A percentile compares a stretch with the other conserved stretches of the same genome.
These are phyloP conservation scores for Lethenteron reissneri DNA, from an alignment of 2,113 vertebrate species.

Conservation along the genomic window DNA sequence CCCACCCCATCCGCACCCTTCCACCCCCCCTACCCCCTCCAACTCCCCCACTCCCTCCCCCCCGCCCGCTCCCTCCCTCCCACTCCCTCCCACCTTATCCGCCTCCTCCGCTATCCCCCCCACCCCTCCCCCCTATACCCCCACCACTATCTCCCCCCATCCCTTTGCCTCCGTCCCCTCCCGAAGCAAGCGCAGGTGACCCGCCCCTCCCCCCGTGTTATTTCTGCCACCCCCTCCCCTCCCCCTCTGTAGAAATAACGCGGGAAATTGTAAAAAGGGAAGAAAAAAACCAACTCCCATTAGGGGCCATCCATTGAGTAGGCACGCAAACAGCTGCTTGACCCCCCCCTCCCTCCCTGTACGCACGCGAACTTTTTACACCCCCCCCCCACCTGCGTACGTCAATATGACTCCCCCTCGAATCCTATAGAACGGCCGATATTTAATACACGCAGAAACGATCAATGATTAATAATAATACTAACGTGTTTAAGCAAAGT, in stretches of 20 bases:
- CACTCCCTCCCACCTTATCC: not conserved
- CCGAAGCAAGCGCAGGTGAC: not conserved
- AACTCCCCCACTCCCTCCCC: not conserved
- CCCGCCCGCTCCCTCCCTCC: not conserved
- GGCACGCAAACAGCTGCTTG: not conserved
- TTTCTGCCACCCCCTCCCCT: too few relatives aligned
- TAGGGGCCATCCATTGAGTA: not conserved
- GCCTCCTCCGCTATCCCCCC: not conserved
- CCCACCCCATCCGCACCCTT: not conserved
- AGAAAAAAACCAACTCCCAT: not conserved
- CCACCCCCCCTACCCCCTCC: not conserved
- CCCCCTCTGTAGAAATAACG: too few relatives aligned
- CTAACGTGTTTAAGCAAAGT: too few relatives aligned
- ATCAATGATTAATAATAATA: too few relatives aligned
- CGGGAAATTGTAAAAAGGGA: too few relatives aligned
- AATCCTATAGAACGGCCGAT: not conserved
- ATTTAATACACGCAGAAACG: too few relatives aligned
- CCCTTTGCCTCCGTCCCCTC: not conserved
- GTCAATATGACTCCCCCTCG: not conserved
- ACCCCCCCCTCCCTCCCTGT: not conserved
- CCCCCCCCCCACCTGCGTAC: not conserved
- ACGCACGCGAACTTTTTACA: too few relatives aligned
- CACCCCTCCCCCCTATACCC: not conserved
- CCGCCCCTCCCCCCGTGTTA: too few relatives aligned
- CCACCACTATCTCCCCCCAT: not conserved